Percentiles rank a stretch among this genome's conserved stretches.
phyloP scores from a whole-genome alignment of 2,113 vertebrate species.

The Paratilapia polleni region DNA sequence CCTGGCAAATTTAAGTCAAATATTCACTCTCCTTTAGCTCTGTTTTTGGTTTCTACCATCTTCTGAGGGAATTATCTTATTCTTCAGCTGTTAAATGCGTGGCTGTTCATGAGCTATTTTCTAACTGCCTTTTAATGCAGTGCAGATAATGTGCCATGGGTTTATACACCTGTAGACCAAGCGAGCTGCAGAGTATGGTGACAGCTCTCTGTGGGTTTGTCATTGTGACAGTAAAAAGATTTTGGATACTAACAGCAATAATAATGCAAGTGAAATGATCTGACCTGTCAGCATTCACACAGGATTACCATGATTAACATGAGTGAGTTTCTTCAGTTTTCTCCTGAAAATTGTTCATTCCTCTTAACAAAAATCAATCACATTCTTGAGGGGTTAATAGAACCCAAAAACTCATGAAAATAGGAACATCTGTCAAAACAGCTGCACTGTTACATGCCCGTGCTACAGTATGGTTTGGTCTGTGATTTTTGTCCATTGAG shows the following conservation, averaged over 20 bases:
- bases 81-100: constrained; percentile 5
- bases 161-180: not conserved
- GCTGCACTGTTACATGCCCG: no score
- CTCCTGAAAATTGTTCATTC: no score
- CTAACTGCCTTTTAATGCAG: not conserved
- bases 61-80: not conserved
- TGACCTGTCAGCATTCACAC: not conserved
- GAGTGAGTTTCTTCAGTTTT: not conserved
- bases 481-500: no score
- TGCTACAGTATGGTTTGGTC: no score
- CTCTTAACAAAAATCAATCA: no score
- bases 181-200: not conserved
- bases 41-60: not conserved
- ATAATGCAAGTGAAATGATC: not conserved
- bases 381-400: no score
- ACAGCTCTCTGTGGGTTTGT: not conserved
- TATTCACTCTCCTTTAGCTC: constrained; percentile 1
- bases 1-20: not conserved
- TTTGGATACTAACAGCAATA: not conserved
- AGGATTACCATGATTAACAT: not conserved
- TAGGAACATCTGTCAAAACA: no score
- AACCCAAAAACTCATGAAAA: no score
- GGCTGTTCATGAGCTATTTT: not conserved
- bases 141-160: not conserved
- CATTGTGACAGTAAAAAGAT: not conserved